Percentiles rank a stretch among this genome's conserved stretches.
phyloP scores from a whole-genome alignment of 2,113 vertebrate genomes.

The Craseonycteris thonglongyai region DNA sequence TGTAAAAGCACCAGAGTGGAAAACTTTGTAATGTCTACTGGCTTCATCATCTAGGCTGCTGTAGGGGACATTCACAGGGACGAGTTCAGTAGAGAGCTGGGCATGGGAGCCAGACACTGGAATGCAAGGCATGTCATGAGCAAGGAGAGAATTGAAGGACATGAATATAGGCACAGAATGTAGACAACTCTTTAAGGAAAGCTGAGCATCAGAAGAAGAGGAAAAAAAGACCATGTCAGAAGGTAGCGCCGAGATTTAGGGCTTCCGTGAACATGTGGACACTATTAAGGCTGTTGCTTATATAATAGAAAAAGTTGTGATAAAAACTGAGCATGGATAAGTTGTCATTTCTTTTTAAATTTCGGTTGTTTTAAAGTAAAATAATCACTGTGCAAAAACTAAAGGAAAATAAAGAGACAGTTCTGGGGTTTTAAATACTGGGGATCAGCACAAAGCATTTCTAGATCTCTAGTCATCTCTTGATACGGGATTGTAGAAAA shows the following conservation, averaged over 20 bases:
- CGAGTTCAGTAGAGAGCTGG: neutral
- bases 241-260: neutral
- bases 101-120: fast-evolving
- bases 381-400: neutral
- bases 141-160: neutral
- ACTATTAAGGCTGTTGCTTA: neutral
- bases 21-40: neutral
- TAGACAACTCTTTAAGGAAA: neutral
- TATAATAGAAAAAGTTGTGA: neutral
- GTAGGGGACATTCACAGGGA: neutral
- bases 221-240: neutral
- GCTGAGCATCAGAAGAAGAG: neutral
- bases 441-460: neutral
- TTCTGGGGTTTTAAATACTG: neutral
- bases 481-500: neutral
- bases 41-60: neutral
- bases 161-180: fast-evolving
- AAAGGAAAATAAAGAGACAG: neutral
- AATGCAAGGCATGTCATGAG: neutral
- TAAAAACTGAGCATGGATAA: neutral
- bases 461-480: neutral
- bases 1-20: neutral
- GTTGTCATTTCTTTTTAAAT: neutral
- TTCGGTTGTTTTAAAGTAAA: neutral
- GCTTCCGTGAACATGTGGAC: neutral